Conservation (phyloP, 2,888 invertebrate genomes). For the Maniola hyperantus region DNA sequence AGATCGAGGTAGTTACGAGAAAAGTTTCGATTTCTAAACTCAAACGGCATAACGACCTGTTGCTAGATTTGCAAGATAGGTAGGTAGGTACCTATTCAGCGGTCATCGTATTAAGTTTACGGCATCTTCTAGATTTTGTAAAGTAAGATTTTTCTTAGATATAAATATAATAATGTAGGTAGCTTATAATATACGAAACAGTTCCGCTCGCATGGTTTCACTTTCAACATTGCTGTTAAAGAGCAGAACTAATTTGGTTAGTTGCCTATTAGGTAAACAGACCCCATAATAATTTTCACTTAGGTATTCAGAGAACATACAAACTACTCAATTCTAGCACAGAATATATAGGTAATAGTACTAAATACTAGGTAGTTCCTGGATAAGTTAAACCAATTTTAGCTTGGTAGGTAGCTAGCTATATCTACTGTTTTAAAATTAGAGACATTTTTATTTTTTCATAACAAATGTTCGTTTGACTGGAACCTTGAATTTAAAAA, state of each 20-base stretch:
- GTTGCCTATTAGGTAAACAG: too few relatives aligned
- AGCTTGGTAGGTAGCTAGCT: too few relatives aligned
- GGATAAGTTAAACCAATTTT: too few relatives aligned
- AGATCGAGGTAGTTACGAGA: slow-evolving; percentile 27
- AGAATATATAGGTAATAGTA: too few relatives aligned
- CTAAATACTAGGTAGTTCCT: too few relatives aligned
- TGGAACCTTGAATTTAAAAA: slow-evolving; percentile 7
- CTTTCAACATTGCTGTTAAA: slow-evolving; percentile 6
- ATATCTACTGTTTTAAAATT: neutral
- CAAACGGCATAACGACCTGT: slow-evolving; percentile 1
- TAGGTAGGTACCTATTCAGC: neutral
- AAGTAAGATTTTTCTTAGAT: slow-evolving; percentile 5
- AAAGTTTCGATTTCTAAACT: slow-evolving; percentile 32
- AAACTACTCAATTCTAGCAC: too few relatives aligned
- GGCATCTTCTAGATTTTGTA: slow-evolving; percentile 14
- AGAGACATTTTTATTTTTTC: neutral
- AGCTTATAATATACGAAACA: neutral
- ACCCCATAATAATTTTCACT: too few relatives aligned
- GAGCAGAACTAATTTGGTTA: slow-evolving; percentile 2
- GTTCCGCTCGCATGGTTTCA: slow-evolving; percentile 10
- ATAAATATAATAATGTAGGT: neutral
- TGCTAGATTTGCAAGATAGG: slow-evolving; percentile 16
- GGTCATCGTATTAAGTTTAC: slow-evolving; percentile 11
- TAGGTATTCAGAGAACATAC: too few relatives aligned
- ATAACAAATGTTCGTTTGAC: neutral